A percentile compares a stretch with the other conserved stretches of the same genome.
phyloP scores from a whole-genome alignment of 1,140 invertebrate genomes.

The Drosophila setifemur region DNA sequence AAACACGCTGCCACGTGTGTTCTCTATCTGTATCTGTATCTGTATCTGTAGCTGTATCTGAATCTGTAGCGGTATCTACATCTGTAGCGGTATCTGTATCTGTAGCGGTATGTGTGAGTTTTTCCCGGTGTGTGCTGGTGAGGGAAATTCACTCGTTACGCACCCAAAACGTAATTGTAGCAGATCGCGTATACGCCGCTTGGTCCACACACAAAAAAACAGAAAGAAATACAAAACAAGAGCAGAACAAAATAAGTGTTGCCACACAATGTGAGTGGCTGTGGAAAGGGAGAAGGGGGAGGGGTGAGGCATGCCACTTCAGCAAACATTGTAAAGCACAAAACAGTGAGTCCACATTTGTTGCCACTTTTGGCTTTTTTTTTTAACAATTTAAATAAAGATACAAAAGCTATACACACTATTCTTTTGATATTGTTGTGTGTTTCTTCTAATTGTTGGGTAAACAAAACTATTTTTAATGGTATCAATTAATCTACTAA shows the following conservation, averaged over 20 bases:
- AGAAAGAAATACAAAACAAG: too few species aligned
- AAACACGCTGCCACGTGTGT: constrained; percentile 55
- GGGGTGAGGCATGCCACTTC: neutral
- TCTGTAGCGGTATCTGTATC: too few species aligned
- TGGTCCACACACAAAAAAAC: constrained; percentile 17
- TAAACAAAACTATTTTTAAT: neutral
- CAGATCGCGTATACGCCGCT: constrained; percentile 70
- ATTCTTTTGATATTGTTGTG: neutral
- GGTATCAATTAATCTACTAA: neutral
- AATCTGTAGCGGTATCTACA: too few species aligned
- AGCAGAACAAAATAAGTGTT: too few species aligned
- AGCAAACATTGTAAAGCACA: constrained; percentile 31
- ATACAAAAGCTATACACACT: neutral
- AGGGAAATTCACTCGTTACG: constrained; percentile 32
- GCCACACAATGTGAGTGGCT: constrained; percentile 29
- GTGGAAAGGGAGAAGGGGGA: neutral
- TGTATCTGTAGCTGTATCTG: too few species aligned
- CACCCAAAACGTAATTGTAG: constrained; percentile 53
- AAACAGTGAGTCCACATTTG: constrained; percentile 1
- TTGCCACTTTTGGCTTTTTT: constrained; percentile 2
- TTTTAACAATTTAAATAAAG: too few species aligned
- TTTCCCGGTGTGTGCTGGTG: constrained; percentile 33
- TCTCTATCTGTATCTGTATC: neutral
- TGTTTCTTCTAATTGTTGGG: neutral
- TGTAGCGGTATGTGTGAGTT: too few species aligned